phyloP scores from a whole-genome alignment of 2,113 vertebrate genomes.

The Etheostoma spectabile region DNA sequence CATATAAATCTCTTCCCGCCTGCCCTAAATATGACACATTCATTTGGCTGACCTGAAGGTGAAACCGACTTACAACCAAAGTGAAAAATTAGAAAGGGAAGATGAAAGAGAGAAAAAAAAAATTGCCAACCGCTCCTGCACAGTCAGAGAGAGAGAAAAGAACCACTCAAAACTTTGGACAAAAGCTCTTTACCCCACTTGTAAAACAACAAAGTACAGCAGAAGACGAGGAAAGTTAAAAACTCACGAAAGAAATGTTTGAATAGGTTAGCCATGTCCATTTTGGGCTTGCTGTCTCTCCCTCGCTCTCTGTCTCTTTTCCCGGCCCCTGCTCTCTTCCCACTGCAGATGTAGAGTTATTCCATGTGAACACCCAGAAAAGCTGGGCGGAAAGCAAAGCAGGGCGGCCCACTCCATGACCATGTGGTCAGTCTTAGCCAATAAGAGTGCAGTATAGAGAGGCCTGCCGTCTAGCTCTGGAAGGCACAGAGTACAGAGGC shows the following conservation, averaged over 20 bases:
- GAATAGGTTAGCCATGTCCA: conserved; percentile 91
- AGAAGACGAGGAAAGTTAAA: conserved; percentile 56
- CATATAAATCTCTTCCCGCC: conserved; percentile 47
- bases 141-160: conserved; percentile 16
- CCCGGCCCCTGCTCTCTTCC: conserved; percentile 80
- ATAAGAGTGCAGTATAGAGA: conserved; percentile 60
- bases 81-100: conserved; percentile 35
- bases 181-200: conserved; percentile 26
- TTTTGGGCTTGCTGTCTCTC: conserved; percentile 83
- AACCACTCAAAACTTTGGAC: conserved; percentile 45
- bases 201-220: conserved; percentile 10
- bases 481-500: conserved; percentile 70
- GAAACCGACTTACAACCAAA: conserved; percentile 16
- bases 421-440: conserved; percentile 85
- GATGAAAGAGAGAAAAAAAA: not conserved
- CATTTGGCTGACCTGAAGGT: conserved; percentile 20
- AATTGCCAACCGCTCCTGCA: conserved; percentile 26
- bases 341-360: conserved; percentile 85
- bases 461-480: conserved; percentile 68
- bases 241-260: conserved; percentile 93
- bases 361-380: conserved; percentile 83
- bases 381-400: conserved; percentile 72
- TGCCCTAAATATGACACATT: conserved; percentile 36
- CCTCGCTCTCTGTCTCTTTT: conserved; percentile 61
- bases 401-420: conserved; percentile 78